These are phyloP conservation scores for Hypomecis punctinalis DNA, from an alignment of 2,888 invertebrate genomes.

Conservation along the genomic window DNA sequence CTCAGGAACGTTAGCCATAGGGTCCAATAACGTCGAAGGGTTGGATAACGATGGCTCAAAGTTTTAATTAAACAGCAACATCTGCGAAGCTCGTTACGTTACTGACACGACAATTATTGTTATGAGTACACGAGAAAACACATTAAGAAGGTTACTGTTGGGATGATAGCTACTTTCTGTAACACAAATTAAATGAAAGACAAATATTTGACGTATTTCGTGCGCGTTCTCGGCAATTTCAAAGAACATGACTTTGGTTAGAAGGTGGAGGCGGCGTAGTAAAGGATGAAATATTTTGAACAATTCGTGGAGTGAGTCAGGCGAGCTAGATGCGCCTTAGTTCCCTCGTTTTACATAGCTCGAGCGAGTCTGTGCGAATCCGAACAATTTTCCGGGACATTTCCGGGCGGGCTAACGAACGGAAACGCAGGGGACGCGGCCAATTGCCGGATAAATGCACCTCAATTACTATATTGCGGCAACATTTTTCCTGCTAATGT, in stretches of 20 bases:
- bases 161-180: constrained; percentile 9
- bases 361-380: constrained; percentile 63
- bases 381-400: constrained; percentile 81
- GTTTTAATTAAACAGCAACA: constrained; percentile 82
- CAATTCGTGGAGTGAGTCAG: constrained; percentile 30
- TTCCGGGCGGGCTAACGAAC: constrained; percentile 79
- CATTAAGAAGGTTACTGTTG: constrained; percentile 44
- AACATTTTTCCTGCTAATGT: constrained; percentile 75
- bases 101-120: constrained; percentile 74
- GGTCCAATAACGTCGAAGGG: constrained; percentile 74
- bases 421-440: constrained; percentile 78
- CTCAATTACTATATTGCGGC: constrained; percentile 79
- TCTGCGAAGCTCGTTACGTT: constrained; percentile 65
- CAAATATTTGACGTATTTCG: constrained; percentile 13
- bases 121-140: constrained; percentile 63
- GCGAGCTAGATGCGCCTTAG: constrained; percentile 47
- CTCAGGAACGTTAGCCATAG: constrained; percentile 45
- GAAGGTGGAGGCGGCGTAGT: constrained; percentile 4
- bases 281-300: constrained; percentile 25
- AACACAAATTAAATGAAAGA: constrained; percentile 9
- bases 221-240: constrained; percentile 1
- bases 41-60: constrained; percentile 71
- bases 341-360: constrained; percentile 65
- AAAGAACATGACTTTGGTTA: constrained; percentile 4
- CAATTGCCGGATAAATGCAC: constrained; percentile 82